Conservation (phyloP, 2,888 invertebrate species). For the Scelioninae gen. 1 region DNA sequence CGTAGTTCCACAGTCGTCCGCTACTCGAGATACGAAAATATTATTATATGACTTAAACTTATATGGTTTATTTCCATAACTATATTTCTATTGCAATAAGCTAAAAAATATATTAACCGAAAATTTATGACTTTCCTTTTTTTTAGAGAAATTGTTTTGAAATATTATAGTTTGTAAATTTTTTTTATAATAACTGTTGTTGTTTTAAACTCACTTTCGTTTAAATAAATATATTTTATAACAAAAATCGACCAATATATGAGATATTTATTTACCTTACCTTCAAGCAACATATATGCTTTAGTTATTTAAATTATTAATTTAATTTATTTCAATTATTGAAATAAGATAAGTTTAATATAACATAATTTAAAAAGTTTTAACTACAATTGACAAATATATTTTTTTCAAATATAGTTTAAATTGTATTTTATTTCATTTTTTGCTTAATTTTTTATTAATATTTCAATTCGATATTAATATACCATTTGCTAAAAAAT, state of each 20-base stretch:
- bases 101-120: not conserved
- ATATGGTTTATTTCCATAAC: not conserved
- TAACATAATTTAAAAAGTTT: not conserved
- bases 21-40: too few relatives aligned
- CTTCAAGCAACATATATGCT: not conserved
- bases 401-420: not conserved
- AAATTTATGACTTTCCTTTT: too few relatives aligned
- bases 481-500: not conserved
- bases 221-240: slow-evolving; percentile 12
- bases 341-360: not conserved
- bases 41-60: too few relatives aligned
- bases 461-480: slow-evolving; percentile 1
- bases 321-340: too few relatives aligned
- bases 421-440: not conserved
- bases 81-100: not conserved
- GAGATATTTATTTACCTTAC: not conserved
- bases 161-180: too few relatives aligned
- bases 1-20: too few relatives aligned
- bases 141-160: too few relatives aligned
- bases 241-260: not conserved
- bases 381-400: not conserved
- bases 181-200: too few relatives aligned
- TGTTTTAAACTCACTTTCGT: not conserved
- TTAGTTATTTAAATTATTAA: not conserved
- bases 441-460: not conserved